phyloP scores from a whole-genome alignment of 1,140 invertebrate species.

The Eueides isabella region DNA sequence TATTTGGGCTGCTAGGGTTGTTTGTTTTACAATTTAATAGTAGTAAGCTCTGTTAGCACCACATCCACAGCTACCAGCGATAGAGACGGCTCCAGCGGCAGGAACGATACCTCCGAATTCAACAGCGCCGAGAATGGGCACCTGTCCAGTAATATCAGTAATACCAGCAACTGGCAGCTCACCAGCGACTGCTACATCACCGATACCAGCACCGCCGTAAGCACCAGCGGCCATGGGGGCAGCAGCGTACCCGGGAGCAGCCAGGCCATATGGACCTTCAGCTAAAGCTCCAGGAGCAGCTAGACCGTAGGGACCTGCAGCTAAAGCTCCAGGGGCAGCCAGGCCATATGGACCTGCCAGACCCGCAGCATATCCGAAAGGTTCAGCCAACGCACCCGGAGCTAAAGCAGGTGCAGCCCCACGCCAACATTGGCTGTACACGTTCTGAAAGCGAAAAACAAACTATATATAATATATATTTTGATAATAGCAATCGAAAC shows the following conservation, averaged over 20 bases:
- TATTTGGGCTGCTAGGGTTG: background rate
- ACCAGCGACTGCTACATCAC: constrained; percentile 49
- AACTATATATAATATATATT: too few species aligned
- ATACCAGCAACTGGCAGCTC: constrained; percentile 53
- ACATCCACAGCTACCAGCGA: constrained; percentile 51
- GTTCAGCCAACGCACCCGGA: background rate
- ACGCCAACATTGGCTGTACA: constrained; percentile 18
- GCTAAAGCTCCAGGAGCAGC: too few species aligned
- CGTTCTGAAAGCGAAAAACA: too few species aligned
- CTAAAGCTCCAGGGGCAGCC: background rate
- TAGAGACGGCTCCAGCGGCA: constrained; percentile 52
- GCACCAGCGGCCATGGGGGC: constrained; percentile 15
- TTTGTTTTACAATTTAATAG: constrained; percentile 5
- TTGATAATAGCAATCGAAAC: too few species aligned
- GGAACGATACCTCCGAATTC: constrained; percentile 47
- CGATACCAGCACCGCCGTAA: constrained; percentile 53
- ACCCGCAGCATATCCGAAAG: background rate
- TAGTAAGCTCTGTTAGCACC: constrained; percentile 29
- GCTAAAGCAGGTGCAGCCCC: constrained; percentile 18
- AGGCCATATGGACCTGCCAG: too few species aligned
- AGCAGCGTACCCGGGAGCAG: background rate
- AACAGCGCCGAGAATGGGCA: constrained; percentile 55
- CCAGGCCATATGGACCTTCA: too few species aligned
- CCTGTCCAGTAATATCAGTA: constrained; percentile 48
- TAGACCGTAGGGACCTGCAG: background rate